phyloP scores from a whole-genome alignment of 2,113 vertebrate species.

The Merops nubicus region DNA sequence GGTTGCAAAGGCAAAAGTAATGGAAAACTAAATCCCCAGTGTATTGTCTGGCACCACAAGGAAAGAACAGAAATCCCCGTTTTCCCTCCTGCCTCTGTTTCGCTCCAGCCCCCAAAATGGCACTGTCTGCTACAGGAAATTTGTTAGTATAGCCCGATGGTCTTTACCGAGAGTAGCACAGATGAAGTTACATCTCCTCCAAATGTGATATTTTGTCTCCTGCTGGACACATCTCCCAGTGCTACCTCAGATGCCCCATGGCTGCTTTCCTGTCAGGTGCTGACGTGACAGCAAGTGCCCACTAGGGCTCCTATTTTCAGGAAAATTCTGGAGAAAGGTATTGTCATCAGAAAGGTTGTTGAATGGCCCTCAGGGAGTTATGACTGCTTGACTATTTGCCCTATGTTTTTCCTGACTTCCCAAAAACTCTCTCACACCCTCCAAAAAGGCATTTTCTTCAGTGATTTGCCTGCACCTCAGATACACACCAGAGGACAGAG shows the following conservation, averaged over 20 bases:
- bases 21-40: not conserved
- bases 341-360: not conserved
- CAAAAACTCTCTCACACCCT: not conserved
- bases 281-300: not conserved
- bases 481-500: not conserved
- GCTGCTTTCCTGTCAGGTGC: not conserved
- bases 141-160: not conserved
- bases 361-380: not conserved
- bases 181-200: not conserved
- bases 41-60: not conserved
- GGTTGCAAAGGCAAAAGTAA: not conserved
- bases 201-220: not conserved
- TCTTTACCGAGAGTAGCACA: not conserved
- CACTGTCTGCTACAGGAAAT: not conserved
- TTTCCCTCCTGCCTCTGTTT: not conserved
- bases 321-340: not conserved
- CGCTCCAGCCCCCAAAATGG: not conserved
- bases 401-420: not conserved
- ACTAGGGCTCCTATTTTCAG: not conserved
- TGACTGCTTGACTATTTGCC: not conserved
- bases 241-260: accelerated
- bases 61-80: not conserved
- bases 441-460: not conserved
- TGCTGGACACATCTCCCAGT: accelerated
- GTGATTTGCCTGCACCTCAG: accelerated